A percentile compares a stretch with the other conserved stretches of the same genome.
phyloP scores from a whole-genome alignment of 2,797 vertebrate species.

The Gadopsis marmoratus region DNA sequence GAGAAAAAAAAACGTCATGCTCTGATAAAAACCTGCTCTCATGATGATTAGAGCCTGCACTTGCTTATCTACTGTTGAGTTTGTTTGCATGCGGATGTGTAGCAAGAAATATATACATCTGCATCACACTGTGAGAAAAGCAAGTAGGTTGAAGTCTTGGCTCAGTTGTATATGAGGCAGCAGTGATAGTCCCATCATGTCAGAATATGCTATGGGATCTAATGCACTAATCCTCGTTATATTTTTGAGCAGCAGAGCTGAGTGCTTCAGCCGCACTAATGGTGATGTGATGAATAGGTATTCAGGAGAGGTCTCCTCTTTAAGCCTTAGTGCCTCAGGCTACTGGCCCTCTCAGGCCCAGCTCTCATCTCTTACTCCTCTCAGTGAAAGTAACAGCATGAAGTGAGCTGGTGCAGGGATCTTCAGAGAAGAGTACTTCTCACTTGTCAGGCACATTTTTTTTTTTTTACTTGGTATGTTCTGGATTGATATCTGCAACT shows the following conservation, averaged over 20 bases:
- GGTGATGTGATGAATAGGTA: conserved; percentile 80
- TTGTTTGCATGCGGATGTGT: conserved; percentile 19
- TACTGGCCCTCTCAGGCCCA: conserved; percentile 66
- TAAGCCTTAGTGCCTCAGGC: conserved; percentile 71
- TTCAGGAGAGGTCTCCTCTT: conserved; percentile 77
- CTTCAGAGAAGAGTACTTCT: conserved; percentile 61
- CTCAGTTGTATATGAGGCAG: conserved; percentile 25
- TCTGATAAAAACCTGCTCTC: conserved; percentile 63
- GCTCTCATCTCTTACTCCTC: conserved; percentile 72
- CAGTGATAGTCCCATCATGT: conserved; percentile 29
- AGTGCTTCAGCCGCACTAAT: conserved; percentile 76
- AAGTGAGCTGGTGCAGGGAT: conserved; percentile 49
- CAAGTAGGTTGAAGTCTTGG: conserved; percentile 6
- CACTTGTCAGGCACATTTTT: conserved; percentile 73
- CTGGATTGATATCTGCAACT: conserved; percentile 67
- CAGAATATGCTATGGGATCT: conserved; percentile 32
- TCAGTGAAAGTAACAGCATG: conserved; percentile 62
- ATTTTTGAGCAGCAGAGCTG: conserved; percentile 60
- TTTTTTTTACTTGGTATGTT: conserved; percentile 52
- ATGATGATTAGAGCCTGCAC: conserved; percentile 51
- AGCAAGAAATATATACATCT: neutral
- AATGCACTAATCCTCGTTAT: conserved; percentile 60
- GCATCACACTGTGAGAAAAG: conserved; percentile 19
- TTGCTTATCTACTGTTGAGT: conserved; percentile 45
- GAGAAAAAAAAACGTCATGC: conserved; percentile 32